Evolutionary conservation across 2,888 invertebrate genomes (phyloP), one percentile per base, ranked within the genome.

Genomic region (Synergus laeviventris): DNA sequence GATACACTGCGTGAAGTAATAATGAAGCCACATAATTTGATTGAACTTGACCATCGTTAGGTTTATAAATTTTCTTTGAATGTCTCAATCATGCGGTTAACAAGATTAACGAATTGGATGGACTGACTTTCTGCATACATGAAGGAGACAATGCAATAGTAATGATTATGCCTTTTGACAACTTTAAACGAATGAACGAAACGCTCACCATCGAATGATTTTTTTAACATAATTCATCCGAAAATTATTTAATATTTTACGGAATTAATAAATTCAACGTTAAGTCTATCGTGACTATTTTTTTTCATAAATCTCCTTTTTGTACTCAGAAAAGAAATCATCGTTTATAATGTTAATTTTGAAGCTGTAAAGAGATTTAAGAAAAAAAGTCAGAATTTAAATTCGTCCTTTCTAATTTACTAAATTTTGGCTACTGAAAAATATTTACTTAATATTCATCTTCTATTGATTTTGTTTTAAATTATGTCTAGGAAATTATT

Each of bases 1-100:
- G 70, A 16, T 45, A 70, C 49, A 62, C 38, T 62, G 62, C 38
- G 7, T 14, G 11, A 2, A 42, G 14, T 42, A 42, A 42, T 14
- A 24, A 54, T 66, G 21, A 54, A 16, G 31, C n/a, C 49, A 18
- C 12, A 49, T 31, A 49, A 70, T 49, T 70, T 36, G 31, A 36
- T 49, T 49, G 49, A 36, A 66, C 31, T 66, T 66, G 45, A 70
- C 49, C 49, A 49, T 70, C n/a, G 49, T 54, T 70, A 54, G 49
- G 24, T 70, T 70, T 70, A 31, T 54, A 49, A 70, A 70, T 70
- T 70, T 70, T 54, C 12, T 54, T 70, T 70, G 11, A 66, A 66
- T 42, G 24, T 66, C 45, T 66, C 49, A 49, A 11, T 70, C 36
- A 49, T 14, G n/a, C 11, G 36, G n/a, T n/a, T n/a, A 24, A n/a